These are phyloP conservation scores for Zaprionus ornatus DNA, from an alignment of 1,140 invertebrate genomes.

Conservation along the genomic window DNA sequence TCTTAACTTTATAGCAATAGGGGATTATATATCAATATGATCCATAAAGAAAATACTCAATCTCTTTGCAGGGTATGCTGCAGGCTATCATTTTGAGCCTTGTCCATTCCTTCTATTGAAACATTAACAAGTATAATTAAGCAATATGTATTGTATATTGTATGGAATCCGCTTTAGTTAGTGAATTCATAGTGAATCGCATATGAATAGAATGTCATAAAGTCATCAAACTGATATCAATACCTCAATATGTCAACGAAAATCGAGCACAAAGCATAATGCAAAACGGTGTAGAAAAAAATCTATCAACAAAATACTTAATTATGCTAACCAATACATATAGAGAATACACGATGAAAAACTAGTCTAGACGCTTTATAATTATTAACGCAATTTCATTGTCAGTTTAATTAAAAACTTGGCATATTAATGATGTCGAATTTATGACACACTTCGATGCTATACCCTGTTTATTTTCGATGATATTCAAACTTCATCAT, in stretches of 20 bases:
- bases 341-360: background rate
- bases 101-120: background rate
- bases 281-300: background rate
- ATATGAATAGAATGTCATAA: slow-evolving; percentile 22
- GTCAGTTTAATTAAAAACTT: background rate
- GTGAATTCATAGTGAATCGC: slow-evolving; percentile 35
- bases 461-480: background rate
- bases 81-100: background rate
- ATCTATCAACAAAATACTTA: slow-evolving; percentile 4
- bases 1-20: too few relatives aligned
- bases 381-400: background rate
- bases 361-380: background rate
- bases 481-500: background rate
- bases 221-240: slow-evolving; percentile 48
- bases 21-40: too few relatives aligned
- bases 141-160: slow-evolving; percentile 42
- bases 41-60: too few relatives aligned
- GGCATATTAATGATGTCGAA: background rate
- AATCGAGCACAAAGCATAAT: slow-evolving; percentile 6
- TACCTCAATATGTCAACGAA: slow-evolving; percentile 50
- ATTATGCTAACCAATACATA: background rate
- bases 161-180: slow-evolving; percentile 31
- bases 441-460: background rate
- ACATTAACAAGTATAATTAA: slow-evolving; percentile 53
- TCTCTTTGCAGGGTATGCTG: background rate